Conservation (phyloP, 2,797 vertebrate genomes). For the Clarias platycephalus region DNA sequence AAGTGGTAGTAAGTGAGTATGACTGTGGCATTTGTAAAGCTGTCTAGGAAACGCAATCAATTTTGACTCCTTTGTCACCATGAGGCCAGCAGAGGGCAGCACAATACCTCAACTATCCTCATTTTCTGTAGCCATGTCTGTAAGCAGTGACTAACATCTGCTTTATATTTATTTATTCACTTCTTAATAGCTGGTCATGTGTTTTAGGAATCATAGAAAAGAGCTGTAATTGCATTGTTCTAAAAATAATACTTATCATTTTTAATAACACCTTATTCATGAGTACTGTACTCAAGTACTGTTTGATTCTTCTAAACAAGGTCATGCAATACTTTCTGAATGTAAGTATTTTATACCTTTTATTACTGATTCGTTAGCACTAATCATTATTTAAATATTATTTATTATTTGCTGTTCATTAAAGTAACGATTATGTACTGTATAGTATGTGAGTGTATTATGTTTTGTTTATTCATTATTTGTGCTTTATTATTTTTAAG, state of each 20-base stretch:
- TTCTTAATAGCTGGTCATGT: neutral
- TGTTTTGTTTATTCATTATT: too few species aligned
- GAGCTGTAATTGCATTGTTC: neutral
- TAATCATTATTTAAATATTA: neutral
- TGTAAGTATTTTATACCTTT: neutral
- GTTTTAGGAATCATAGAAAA: neutral
- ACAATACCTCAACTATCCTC: neutral
- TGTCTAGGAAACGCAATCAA: neutral
- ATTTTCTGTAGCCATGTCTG: neutral
- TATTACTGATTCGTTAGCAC: neutral
- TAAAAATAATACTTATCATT: neutral
- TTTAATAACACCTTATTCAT: neutral
- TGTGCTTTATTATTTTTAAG: too few species aligned
- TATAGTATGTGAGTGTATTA: neutral
- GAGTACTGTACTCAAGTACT: neutral
- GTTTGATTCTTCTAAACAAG: neutral
- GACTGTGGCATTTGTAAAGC: neutral
- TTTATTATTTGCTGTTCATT: too few species aligned
- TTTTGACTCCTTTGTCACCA: neutral
- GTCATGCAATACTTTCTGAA: neutral
- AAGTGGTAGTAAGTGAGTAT: neutral
- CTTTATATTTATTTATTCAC: neutral
- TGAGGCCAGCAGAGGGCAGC: slow-evolving; percentile 32
- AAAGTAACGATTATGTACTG: neutral
- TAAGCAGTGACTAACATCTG: neutral